Evolutionary conservation across 1,140 invertebrate species (phyloP).

Genomic region (Platyscapa corneri): DNA sequence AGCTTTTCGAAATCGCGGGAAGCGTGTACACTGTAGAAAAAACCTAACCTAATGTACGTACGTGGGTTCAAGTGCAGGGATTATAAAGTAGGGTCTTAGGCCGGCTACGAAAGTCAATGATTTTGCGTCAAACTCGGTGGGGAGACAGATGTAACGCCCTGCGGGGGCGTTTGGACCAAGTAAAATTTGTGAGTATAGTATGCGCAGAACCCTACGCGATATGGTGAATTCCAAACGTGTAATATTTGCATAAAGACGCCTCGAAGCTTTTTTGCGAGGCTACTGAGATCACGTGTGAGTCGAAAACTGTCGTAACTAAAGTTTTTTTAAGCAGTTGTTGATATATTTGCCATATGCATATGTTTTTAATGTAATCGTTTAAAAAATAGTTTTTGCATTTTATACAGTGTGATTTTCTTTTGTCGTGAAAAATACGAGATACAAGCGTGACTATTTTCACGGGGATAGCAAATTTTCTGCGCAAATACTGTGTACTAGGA

Average conservation of each 20-base stretch:
- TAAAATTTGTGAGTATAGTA: conserved; percentile 5
- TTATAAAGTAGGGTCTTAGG: conserved; percentile 9
- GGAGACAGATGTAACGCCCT: conserved; percentile 24
- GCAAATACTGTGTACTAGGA: not conserved
- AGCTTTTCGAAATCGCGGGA: conserved; percentile 1
- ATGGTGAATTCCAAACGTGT: conserved; percentile 3
- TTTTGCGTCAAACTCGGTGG: conserved; percentile 34
- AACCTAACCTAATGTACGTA: conserved; percentile 31
- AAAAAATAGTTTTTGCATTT: not conserved
- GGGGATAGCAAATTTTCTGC: not conserved
- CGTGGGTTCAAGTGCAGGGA: not conserved
- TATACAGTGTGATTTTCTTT: not conserved
- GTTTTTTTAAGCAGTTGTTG: not conserved
- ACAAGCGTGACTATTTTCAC: not conserved
- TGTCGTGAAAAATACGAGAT: not conserved
- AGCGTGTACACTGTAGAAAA: not conserved
- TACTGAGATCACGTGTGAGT: conserved; percentile 28
- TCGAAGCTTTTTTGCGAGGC: conserved; percentile 1
- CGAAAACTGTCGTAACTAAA: not conserved
- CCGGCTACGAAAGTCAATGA: conserved; percentile 41
- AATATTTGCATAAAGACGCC: conserved; percentile 45
- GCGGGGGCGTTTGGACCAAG: conserved; percentile 6
- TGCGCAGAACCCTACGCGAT: conserved; percentile 12
- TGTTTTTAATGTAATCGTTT: not conserved
- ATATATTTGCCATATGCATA: not conserved